Base-by-base conservation (phyloP, 2,797 vertebrate species). In the Phrynocephalus vlangalii region DNA sequence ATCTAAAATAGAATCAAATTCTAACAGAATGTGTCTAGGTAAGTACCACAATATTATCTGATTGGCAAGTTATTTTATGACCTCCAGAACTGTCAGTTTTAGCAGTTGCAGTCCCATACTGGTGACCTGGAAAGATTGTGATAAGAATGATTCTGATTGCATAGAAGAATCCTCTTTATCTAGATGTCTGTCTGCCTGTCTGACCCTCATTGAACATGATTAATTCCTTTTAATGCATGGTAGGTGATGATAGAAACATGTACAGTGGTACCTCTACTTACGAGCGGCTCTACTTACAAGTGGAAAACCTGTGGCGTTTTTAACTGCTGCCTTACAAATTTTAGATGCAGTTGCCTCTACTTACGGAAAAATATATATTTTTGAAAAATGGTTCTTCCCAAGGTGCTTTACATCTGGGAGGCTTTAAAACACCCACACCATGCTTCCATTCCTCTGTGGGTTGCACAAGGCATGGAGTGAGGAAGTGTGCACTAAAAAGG, bases 1-100 rank as follows among this genome's bases (percentile, higher is more conserved):
- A 67, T 33, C 56, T 79, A 67, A 86, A 18, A 50, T 66, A 78
- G 75, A 66, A 83, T 86, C 80, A 78, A 13, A 11, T 33, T 73
- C 68, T 81, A 33, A n/a, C 56, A 38, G 75, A 56, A 56, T 63
- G 60, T 63, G 13, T 63, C 60, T 63, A 63, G 60, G 60, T 82
- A 76, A 50, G 33, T 22, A 28, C 48, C 24, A 26, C 7, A 66
- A 67, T 63, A 79, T 44, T n/a, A n/a, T 79, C 6, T 48, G 24
- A 80, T 80, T 33, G 3, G 8, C 60, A 73, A 77, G 30, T 44
- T 78, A 85, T 24, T 72, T 22, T 15, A 50, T 67, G 28, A 67
- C 44, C 13, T 56, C n/a, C 22, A 72, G 26, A 76, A 28, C 26
- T 33, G 24, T 71, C 75, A 26, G 2, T 44, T 18, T 50, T 18